These are phyloP conservation scores for Cladopsammia gracilis DNA, from an alignment of 64 coral and sea anemone genomes.

Conservation along the genomic window DNA sequence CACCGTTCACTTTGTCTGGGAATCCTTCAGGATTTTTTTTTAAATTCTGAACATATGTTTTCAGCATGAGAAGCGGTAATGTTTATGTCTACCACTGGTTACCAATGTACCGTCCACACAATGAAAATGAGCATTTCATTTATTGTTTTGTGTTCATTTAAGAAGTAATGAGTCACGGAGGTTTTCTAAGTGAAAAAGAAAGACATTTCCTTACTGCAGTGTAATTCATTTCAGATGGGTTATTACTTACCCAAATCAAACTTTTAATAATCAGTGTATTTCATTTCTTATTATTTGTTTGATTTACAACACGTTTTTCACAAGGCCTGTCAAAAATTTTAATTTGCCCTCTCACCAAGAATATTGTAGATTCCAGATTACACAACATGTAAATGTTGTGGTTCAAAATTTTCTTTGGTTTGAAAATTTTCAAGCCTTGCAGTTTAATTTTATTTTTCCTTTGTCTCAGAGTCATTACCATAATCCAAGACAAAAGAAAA, in stretches of 20 bases:
- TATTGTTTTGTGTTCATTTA: conserved; percentile 5
- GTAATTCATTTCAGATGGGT: conserved; percentile 44
- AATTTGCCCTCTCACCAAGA: neutral
- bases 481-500: too few relatives aligned
- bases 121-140: conserved; percentile 24
- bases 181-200: conserved; percentile 3
- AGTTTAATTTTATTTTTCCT: too few relatives aligned
- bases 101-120: neutral
- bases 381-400: neutral
- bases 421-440: too few relatives aligned
- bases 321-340: neutral
- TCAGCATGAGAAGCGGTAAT: neutral
- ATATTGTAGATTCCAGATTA: neutral
- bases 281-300: neutral
- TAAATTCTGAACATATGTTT: neutral
- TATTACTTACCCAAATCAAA: conserved; percentile 25
- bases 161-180: neutral
- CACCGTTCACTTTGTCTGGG: too few relatives aligned
- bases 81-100: neutral
- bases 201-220: conserved; percentile 32
- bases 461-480: too few relatives aligned
- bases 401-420: too few relatives aligned
- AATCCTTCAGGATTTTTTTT: neutral
- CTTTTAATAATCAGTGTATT: conserved; percentile 7
- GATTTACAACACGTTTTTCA: conserved; percentile 6